These are phyloP conservation scores for Meghimatium bilineatum DNA, from an alignment of 2,888 invertebrate genomes.

Conservation along the genomic window DNA sequence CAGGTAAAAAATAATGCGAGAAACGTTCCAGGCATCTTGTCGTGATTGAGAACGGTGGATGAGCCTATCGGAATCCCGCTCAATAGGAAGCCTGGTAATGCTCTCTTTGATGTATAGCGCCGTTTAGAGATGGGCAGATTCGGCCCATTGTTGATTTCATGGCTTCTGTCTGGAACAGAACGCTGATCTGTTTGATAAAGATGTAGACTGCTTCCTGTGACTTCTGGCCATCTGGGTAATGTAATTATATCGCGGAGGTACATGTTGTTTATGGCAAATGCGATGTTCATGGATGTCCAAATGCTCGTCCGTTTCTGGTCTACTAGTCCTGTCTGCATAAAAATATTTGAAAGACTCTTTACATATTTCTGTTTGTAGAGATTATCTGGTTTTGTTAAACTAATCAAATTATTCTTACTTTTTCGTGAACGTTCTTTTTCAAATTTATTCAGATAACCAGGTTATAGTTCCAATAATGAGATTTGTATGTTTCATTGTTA, in stretches of 20 bases:
- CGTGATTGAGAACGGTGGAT: conserved; percentile 1
- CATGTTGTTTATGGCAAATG: conserved; percentile 16
- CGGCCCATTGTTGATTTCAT: conserved; percentile 31
- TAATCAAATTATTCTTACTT: not conserved
- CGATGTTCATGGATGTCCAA: not conserved
- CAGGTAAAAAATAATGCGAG: not conserved
- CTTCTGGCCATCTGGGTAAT: conserved; percentile 26
- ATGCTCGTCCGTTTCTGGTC: not conserved
- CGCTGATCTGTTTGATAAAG: conserved; percentile 34
- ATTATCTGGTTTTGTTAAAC: not conserved
- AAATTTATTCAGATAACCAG: no score
- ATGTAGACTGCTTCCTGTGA: conserved; percentile 2
- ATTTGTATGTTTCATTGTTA: no score
- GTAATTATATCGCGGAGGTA: conserved; percentile 23
- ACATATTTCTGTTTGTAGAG: not conserved
- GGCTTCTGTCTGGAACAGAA: conserved; percentile 8
- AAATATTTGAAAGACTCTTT: not conserved
- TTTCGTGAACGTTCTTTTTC: no score
- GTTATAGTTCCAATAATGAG: no score
- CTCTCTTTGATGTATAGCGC: conserved; percentile 30
- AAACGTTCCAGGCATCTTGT: conserved; percentile 12
- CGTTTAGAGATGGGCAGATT: conserved; percentile 4
- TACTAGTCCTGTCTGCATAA: not conserved
- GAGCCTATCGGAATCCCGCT: conserved; percentile 20
- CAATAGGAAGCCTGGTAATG: conserved; percentile 32